Evolutionary conservation across 2,888 invertebrate genomes (phyloP).

Genomic region (Parthenolecanium corni): DNA sequence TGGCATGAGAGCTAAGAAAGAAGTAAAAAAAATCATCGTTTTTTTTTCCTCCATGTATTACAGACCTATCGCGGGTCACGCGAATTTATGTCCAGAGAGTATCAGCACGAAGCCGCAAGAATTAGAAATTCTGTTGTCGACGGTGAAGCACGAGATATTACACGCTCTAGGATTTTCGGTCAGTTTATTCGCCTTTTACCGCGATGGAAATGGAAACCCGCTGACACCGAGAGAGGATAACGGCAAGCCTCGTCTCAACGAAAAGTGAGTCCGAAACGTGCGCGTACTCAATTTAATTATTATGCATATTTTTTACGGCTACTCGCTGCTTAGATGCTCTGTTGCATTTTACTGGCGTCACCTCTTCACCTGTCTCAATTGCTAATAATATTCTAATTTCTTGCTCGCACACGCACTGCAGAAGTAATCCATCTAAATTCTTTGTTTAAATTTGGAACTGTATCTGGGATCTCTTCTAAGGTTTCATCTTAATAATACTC

Average conservation of each 20-base stretch:
- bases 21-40: no score
- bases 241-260: slow-evolving; percentile 78
- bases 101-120: slow-evolving; percentile 85
- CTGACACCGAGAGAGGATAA: slow-evolving; percentile 70
- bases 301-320: neutral
- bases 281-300: no score
- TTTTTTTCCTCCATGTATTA: slow-evolving; percentile 1
- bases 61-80: slow-evolving; percentile 96
- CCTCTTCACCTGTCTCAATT: no score
- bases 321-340: neutral
- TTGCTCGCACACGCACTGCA: no score
- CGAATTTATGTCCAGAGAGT: slow-evolving; percentile 91
- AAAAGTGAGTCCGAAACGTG: slow-evolving; percentile 51
- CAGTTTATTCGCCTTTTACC: slow-evolving; percentile 89
- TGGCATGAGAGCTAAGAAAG: no score
- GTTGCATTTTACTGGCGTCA: neutral
- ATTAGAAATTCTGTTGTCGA: slow-evolving; percentile 79
- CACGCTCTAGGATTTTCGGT: slow-evolving; percentile 97
- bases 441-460: no score
- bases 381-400: no score
- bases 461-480: no score
- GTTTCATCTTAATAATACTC: no score
- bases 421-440: no score
- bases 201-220: slow-evolving; percentile 81
- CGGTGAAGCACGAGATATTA: slow-evolving; percentile 95